Evolutionary conservation across 2,888 invertebrate species (phyloP), one percentile per base, ranked within the genome.

Genomic region (Chaitophorus viminalis): DNA sequence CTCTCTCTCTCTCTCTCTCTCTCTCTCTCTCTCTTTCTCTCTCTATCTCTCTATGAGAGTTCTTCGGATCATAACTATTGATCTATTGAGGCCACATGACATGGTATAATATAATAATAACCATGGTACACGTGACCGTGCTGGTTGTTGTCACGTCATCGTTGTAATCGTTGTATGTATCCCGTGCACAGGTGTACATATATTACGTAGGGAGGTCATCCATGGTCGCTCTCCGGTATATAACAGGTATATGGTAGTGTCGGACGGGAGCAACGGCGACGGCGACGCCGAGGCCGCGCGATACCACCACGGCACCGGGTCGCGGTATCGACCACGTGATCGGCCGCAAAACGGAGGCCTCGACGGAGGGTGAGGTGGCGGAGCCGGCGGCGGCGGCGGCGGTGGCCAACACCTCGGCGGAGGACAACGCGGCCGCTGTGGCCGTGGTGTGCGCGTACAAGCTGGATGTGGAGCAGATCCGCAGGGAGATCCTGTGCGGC

Each of bases 401-500:
- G 85, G 90, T 91, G 68, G 90, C 91, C 77, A 91, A 8, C 25
- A 6, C 65, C 14, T 29, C 68, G 68, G 1, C 90, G 85, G 90
- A 92, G 89, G 92, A 92, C 91, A 91, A 88, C 91, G 89, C 90
- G 90, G 81, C 91, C 91, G 90, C 90, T 91, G 31, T 91, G 91
- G 33, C 91, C 91, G 60, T 82, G 89, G 89, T 60, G 89, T 79
- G 60, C 89, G 89, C 46, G 75, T 88, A 89, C 77, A 89, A 90
- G 81, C 83, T 90, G 89, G 90, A 90, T 89, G 90, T 89, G 89
- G 90, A 90, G 72, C 89, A 90, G 74, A 90, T 90, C 36, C 89
- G 93, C 82, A 92, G 93, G 89, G 93, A 94, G 89, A 93, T 93
- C 87, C 91, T 93, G 83, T 90, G 94, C 89, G 93, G 87, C 39